Percentiles rank a stretch among this genome's conserved stretches.
These are phyloP conservation scores for Xenopus borealis DNA, from an alignment of 2,113 vertebrate species.

Conservation along the genomic window DNA sequence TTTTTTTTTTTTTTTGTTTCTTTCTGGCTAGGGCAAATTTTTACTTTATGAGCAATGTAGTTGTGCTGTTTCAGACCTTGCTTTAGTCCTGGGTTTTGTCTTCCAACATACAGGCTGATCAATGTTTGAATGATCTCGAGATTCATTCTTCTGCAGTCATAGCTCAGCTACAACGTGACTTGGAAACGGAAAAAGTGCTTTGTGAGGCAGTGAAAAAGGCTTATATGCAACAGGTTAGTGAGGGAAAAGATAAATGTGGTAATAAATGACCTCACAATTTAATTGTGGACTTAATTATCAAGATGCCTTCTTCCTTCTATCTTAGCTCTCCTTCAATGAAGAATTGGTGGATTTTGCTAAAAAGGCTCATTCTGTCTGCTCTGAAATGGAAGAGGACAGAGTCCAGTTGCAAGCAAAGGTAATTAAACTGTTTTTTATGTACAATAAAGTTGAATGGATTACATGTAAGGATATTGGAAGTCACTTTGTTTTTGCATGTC, in stretches of 20 bases:
- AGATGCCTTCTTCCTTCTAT: no score
- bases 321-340: constrained; percentile 18
- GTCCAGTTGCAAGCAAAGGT: constrained; percentile 18
- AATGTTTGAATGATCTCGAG: constrained; percentile 31
- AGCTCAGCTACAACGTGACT: constrained; percentile 62
- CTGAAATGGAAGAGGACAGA: constrained; percentile 5
- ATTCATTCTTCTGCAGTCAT: constrained; percentile 63
- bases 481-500: no score
- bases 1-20: no score
- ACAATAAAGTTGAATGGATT: no score
- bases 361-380: neutral
- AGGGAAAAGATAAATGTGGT: neutral
- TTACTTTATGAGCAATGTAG: no score
- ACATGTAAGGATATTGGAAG: no score
- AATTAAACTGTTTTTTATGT: neutral
- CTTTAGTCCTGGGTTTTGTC: no score
- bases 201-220: constrained; percentile 61
- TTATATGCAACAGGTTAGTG: constrained; percentile 69
- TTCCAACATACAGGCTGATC: neutral
- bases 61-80: no score
- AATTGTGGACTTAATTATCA: no score
- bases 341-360: constrained; percentile 11
- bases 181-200: constrained; percentile 68
- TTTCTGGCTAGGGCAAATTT: no score
- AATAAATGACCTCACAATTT: neutral